These are phyloP conservation scores for Callinectes sapidus DNA, from an alignment of 2,888 invertebrate genomes.

Conservation along the genomic window DNA sequence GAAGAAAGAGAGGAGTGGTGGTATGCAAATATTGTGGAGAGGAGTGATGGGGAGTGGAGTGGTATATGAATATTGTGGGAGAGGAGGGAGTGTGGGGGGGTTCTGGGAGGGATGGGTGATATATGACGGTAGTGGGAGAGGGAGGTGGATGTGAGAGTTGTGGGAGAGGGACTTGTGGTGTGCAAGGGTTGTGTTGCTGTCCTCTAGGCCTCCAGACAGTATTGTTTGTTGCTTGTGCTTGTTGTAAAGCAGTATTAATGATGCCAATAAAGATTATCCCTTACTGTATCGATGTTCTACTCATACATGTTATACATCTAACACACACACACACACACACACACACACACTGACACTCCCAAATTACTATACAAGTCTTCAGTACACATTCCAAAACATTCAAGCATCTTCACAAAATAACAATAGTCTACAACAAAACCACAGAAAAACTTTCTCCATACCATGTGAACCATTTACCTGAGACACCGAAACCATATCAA, in stretches of 20 bases:
- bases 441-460: no score
- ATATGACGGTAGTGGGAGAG: background rate
- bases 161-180: background rate
- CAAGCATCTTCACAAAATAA: no score
- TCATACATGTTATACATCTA: no score
- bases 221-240: background rate
- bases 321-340: background rate
- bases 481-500: no score
- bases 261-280: slow-evolving; percentile 12
- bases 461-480: no score
- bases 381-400: background rate
- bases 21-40: no score
- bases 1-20: no score
- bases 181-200: background rate
- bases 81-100: background rate
- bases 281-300: background rate
- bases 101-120: background rate
- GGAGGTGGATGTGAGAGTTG: background rate
- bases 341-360: background rate
- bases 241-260: slow-evolving; percentile 7
- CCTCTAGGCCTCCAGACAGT: no score
- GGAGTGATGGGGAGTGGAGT: no score
- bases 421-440: no score
- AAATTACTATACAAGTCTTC: background rate
- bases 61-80: background rate